Percentiles rank a stretch among this genome's conserved stretches.
Evolutionary conservation across 37 sponge, comb jelly and placozoan species (phyloP).

Genomic region (Hormiphora californensis): DNA sequence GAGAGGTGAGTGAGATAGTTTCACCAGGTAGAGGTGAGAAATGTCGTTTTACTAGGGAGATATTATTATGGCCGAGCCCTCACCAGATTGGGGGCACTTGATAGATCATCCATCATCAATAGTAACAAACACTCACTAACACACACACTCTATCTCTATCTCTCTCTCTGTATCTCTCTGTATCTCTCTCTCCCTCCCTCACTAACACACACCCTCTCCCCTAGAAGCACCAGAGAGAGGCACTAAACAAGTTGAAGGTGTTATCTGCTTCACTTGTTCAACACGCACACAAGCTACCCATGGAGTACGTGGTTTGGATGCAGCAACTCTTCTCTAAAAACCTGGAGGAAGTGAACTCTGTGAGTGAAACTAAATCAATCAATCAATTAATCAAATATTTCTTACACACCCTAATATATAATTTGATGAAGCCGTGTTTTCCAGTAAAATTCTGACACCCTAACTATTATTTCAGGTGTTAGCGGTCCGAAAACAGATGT

Average conservation of each 20-base stretch:
- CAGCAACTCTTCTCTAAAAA: neutral
- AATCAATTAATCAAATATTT: neutral
- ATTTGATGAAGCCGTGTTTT: neutral
- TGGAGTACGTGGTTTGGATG: slow-evolving; percentile 6
- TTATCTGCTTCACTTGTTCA: neutral
- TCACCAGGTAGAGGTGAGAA: no score
- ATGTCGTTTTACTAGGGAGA: no score
- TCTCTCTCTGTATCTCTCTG: no score
- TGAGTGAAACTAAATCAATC: neutral
- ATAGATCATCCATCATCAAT: no score
- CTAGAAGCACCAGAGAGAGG: neutral
- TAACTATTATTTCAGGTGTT: neutral
- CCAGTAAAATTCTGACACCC: neutral
- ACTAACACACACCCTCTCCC: neutral
- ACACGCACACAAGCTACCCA: slow-evolving; percentile 14
- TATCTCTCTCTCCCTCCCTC: no score
- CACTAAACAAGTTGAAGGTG: neutral
- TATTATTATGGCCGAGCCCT: no score
- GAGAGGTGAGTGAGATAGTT: no score
- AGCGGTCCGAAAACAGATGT: slow-evolving; percentile 32
- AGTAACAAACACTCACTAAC: no score
- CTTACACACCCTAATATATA: no score
- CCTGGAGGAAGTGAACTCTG: slow-evolving; percentile 41
- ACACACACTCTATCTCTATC: no score
- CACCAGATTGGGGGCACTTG: no score